These are phyloP conservation scores for Prionailurus bengalensis DNA, from an alignment of 2,113 vertebrate genomes.

Conservation along the genomic window DNA sequence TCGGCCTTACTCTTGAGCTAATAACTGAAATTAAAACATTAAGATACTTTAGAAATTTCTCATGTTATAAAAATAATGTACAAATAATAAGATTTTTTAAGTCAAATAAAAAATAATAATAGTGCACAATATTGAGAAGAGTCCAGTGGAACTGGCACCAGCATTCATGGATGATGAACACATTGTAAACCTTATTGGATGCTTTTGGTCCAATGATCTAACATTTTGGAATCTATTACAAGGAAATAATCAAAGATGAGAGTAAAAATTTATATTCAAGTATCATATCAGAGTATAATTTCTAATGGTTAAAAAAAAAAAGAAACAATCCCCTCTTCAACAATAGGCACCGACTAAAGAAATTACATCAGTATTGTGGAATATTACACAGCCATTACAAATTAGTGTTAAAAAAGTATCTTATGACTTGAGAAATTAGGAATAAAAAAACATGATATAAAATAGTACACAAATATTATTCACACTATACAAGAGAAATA, in stretches of 20 bases:
- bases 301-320: not conserved
- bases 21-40: constrained; percentile 8
- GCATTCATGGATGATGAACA: not conserved
- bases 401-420: not conserved
- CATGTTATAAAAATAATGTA: not conserved
- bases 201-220: not conserved
- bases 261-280: not conserved
- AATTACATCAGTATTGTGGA: not conserved
- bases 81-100: not conserved
- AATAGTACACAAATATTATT: not conserved
- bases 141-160: not conserved
- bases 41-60: not conserved
- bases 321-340: not conserved
- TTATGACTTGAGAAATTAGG: not conserved
- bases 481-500: not conserved
- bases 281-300: not conserved
- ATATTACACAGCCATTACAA: not conserved
- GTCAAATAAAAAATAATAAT: not conserved
- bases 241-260: not conserved
- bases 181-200: rapidly evolving
- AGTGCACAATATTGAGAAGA: not conserved
- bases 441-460: not conserved
- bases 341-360: not conserved
- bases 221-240: not conserved
- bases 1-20: not conserved